Evolutionary conservation across 2,888 invertebrate species (phyloP).

Genomic region (Thysanoteuthis rhombus): DNA sequence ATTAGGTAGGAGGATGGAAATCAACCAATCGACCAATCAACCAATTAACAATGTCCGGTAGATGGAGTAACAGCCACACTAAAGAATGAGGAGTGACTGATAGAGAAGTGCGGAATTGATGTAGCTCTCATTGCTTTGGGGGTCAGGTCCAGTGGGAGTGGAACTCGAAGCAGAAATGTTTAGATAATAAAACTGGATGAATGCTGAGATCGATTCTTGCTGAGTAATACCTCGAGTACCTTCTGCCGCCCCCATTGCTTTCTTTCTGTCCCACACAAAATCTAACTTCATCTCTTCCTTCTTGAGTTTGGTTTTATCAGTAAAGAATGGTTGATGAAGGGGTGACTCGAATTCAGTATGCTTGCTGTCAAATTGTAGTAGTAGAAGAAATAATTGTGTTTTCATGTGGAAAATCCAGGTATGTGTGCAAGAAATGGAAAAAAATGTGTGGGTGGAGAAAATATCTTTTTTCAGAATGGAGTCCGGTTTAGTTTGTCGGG

Average conservation of each 20-base stretch:
- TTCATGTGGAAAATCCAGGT: background rate
- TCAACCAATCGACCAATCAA: background rate
- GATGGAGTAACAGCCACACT: background rate
- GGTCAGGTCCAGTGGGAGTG: background rate
- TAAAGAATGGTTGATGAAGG: background rate
- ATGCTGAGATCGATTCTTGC: background rate
- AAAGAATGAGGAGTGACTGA: background rate
- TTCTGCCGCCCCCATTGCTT: background rate
- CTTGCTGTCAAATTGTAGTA: background rate
- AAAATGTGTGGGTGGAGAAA: background rate
- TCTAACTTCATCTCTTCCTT: too few relatives aligned
- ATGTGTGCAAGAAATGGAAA: background rate
- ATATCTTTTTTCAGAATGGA: background rate
- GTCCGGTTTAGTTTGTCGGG: background rate
- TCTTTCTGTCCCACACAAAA: background rate
- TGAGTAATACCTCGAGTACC: background rate
- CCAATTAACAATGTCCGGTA: background rate
- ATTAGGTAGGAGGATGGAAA: background rate
- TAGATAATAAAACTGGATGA: background rate
- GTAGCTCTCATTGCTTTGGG: background rate
- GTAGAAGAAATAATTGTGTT: background rate
- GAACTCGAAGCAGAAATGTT: background rate
- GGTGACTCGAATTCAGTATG: background rate
- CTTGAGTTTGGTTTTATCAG: too few relatives aligned
- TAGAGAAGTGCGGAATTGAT: background rate